A percentile compares a stretch with the other conserved stretches of the same genome.
phyloP scores from a whole-genome alignment of 2,113 vertebrate genomes.

The Campylomormyrus numenius region DNA sequence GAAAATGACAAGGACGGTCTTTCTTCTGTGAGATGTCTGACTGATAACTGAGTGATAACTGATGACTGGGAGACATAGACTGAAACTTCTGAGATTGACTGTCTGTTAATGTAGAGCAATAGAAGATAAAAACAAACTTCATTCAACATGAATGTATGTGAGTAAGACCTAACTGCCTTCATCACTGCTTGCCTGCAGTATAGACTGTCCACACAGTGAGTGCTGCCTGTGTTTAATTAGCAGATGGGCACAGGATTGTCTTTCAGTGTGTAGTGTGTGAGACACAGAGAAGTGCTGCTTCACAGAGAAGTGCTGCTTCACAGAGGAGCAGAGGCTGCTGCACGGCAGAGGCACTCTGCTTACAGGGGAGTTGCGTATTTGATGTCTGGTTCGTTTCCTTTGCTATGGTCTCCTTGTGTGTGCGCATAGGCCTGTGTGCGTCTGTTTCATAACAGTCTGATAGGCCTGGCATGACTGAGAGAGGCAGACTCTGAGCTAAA shows the following conservation, averaged over 20 bases:
- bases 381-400: not conserved
- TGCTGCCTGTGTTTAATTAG: not conserved
- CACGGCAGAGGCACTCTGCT: not conserved
- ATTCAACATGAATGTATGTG: not conserved
- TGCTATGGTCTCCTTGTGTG: not conserved
- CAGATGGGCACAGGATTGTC: not conserved
- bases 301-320: not conserved
- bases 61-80: not conserved
- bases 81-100: not conserved
- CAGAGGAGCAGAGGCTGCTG: not conserved
- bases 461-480: not conserved
- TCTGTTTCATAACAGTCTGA: constrained; percentile 31
- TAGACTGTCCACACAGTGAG: not conserved
- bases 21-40: not conserved
- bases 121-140: not conserved
- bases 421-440: not conserved
- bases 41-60: not conserved
- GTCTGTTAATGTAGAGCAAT: not conserved
- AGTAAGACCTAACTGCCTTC: not conserved
- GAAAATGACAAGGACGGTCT: not conserved
- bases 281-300: not conserved
- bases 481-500: not conserved
- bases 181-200: not conserved
- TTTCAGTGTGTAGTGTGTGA: not conserved
- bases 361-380: not conserved